Conservation (phyloP, 2,797 vertebrate species). For the Chaetodon trifasciatus region DNA sequence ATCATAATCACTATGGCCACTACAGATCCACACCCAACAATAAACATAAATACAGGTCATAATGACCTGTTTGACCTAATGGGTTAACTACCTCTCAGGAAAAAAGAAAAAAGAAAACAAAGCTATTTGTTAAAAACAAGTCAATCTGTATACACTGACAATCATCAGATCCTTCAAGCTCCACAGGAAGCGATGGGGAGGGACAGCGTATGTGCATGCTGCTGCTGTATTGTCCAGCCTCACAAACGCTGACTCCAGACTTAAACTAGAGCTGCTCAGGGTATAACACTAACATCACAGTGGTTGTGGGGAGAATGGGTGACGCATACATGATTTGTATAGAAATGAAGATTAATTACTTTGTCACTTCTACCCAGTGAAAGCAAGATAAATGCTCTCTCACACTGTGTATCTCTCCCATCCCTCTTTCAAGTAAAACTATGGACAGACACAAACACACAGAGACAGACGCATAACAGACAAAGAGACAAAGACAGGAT, state of each 20-base stretch:
- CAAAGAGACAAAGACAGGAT: neutral
- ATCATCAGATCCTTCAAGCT: slow-evolving; percentile 1
- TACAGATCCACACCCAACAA: too few species aligned
- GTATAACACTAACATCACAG: neutral
- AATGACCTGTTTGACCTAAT: too few species aligned
- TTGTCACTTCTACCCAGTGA: neutral
- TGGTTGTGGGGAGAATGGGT: neutral
- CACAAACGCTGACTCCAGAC: neutral
- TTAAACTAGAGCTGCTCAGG: neutral
- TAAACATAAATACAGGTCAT: too few species aligned
- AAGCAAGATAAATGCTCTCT: neutral
- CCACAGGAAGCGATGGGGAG: neutral
- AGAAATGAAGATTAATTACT: neutral
- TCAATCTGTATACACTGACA: slow-evolving; percentile 26
- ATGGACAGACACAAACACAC: neutral
- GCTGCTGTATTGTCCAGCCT: too few species aligned
- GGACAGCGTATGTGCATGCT: too few species aligned
- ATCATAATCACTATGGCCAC: too few species aligned
- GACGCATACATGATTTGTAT: neutral
- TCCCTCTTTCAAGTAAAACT: neutral
- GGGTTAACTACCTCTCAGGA: neutral
- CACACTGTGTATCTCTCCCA: neutral
- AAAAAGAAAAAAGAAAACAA: slow-evolving; percentile 38
- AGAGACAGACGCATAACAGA: neutral
- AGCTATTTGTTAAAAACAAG: slow-evolving; percentile 33